These are phyloP conservation scores for Crenuchus spilurus DNA, from an alignment of 2,797 vertebrate species.

Conservation along the genomic window DNA sequence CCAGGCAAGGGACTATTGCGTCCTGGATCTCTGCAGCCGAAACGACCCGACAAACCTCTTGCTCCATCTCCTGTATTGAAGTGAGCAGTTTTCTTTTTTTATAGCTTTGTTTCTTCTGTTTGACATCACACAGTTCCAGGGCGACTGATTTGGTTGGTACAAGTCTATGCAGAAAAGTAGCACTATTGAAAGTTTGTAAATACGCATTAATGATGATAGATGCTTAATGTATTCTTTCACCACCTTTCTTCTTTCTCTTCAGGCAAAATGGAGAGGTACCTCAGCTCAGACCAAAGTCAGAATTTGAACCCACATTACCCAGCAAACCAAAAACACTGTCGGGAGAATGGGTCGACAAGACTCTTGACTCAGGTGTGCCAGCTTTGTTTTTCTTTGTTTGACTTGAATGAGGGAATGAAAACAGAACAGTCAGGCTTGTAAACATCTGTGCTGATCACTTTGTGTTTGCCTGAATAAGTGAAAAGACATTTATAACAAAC, in stretches of 20 bases:
- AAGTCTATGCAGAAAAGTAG: too few relatives aligned
- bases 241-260: conserved; percentile 7
- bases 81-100: conserved; percentile 56
- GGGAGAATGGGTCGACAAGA: conserved; percentile 73
- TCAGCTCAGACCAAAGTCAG: conserved; percentile 83
- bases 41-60: conserved; percentile 88
- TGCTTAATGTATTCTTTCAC: not conserved
- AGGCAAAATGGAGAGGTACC: conserved; percentile 91
- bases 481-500: too few relatives aligned
- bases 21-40: conserved; percentile 78
- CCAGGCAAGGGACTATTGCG: conserved; percentile 81
- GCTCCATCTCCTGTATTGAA: conserved; percentile 73
- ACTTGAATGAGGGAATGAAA: too few relatives aligned
- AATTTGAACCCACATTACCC: conserved; percentile 80
- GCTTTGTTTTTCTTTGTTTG: too few relatives aligned
- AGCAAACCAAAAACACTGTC: conserved; percentile 85
- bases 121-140: not conserved
- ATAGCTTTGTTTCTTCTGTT: not conserved
- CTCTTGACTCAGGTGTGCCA: conserved; percentile 76
- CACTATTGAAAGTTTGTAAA: too few relatives aligned
- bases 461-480: too few relatives aligned
- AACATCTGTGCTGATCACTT: too few relatives aligned
- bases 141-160: not conserved
- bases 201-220: too few relatives aligned
- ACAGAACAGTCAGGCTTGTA: too few relatives aligned